These are phyloP conservation scores for Drosophila mulleri DNA, from an alignment of 2,888 invertebrate species.

Conservation along the genomic window DNA sequence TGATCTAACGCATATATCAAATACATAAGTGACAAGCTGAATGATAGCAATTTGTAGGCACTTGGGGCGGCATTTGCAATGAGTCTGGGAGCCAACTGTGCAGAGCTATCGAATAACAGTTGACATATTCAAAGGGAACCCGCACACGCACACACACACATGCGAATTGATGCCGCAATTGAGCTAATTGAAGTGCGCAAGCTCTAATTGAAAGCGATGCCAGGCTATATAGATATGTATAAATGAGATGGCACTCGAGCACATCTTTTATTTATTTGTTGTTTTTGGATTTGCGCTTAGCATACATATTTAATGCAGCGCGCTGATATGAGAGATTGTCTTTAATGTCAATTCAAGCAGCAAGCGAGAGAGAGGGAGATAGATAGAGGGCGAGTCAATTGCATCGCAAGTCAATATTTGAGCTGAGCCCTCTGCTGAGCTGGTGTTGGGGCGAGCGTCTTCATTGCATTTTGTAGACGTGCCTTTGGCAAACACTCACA, in stretches of 20 bases:
- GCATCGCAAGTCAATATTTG: constrained; percentile 58
- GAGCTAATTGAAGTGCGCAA: constrained; percentile 42
- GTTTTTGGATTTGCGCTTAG: constrained; percentile 9
- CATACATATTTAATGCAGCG: constrained; percentile 49
- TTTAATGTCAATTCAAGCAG: constrained; percentile 38
- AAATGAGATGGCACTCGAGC: constrained; percentile 13
- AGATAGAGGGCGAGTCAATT: constrained; percentile 16
- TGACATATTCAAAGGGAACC: constrained; percentile 7
- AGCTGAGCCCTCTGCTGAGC: constrained; percentile 17
- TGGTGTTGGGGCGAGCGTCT: constrained; percentile 12
- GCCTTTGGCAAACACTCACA: constrained; percentile 62
- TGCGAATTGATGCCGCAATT: constrained; percentile 24
- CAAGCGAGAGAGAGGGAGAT: background rate
- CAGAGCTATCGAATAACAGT: constrained; percentile 21
- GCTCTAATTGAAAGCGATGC: constrained; percentile 47
- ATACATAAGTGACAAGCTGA: background rate
- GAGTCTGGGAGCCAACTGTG: constrained; percentile 12
- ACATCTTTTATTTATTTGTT: background rate
- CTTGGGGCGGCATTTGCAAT: constrained; percentile 9
- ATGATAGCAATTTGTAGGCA: background rate
- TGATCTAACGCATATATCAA: background rate
- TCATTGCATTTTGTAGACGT: constrained; percentile 39
- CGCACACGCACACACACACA: background rate
- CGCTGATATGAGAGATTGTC: constrained; percentile 44
- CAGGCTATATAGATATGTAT: constrained; percentile 6